These are phyloP conservation scores for Sinohyriopsis cumingii DNA, from an alignment of 2,888 invertebrate species.

Conservation along the genomic window DNA sequence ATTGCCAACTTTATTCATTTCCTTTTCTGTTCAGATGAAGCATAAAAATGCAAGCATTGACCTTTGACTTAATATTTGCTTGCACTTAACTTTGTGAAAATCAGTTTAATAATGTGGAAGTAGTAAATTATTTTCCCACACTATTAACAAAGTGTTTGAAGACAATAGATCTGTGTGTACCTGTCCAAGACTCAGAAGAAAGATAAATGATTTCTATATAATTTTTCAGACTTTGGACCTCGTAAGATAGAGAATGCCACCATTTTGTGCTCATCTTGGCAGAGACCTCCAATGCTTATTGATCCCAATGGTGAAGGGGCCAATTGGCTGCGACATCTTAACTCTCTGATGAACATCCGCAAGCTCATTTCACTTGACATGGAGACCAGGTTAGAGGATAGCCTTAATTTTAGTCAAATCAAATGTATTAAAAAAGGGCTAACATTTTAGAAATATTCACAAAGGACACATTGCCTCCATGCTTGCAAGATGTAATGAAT, in stretches of 20 bases:
- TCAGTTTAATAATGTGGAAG: too few species aligned
- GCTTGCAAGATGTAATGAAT: too few species aligned
- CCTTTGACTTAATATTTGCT: too few species aligned
- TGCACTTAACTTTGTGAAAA: too few species aligned
- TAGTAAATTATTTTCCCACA: too few species aligned
- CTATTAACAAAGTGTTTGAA: neutral
- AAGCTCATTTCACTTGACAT: slow-evolving; percentile 63
- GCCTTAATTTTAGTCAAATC: neutral
- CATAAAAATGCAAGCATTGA: too few species aligned
- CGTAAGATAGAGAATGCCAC: slow-evolving; percentile 70
- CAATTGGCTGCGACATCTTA: slow-evolving; percentile 56
- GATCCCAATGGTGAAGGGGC: slow-evolving; percentile 68
- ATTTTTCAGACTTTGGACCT: slow-evolving; percentile 62
- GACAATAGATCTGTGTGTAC: neutral
- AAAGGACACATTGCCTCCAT: neutral
- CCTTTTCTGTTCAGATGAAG: too few species aligned
- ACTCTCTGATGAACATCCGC: slow-evolving; percentile 48
- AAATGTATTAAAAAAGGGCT: neutral
- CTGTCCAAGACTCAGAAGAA: neutral
- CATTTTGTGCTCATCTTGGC: slow-evolving; percentile 67
- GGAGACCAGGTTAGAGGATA: slow-evolving; percentile 61
- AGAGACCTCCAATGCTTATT: slow-evolving; percentile 68
- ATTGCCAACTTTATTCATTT: too few species aligned
- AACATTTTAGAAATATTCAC: neutral
- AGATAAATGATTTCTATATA: too few species aligned